These are phyloP conservation scores for Aporrectodea caliginosa DNA, from an alignment of 1,140 invertebrate genomes.

Conservation along the genomic window DNA sequence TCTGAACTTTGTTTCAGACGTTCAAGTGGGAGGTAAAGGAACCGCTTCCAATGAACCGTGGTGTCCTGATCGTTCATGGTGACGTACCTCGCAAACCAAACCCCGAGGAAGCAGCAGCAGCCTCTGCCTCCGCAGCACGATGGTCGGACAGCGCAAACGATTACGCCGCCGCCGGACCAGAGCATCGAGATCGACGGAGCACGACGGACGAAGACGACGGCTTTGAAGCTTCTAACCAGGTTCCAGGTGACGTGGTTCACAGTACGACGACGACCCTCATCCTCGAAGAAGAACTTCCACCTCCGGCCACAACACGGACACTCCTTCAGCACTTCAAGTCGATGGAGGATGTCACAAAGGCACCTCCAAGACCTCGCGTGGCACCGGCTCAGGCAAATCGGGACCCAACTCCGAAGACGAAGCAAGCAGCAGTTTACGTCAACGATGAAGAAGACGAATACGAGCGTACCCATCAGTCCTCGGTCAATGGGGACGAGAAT, in stretches of 20 bases:
- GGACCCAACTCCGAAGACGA: neutral
- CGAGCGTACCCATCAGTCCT: neutral
- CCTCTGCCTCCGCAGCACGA: neutral
- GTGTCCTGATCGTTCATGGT: conserved; percentile 9
- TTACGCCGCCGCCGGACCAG: neutral
- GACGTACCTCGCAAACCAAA: conserved; percentile 6
- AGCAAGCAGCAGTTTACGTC: neutral
- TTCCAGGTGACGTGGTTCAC: neutral
- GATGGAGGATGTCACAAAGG: conserved; percentile 19
- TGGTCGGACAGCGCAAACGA: neutral
- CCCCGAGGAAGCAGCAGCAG: too few species aligned
- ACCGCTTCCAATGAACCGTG: conserved; percentile 13
- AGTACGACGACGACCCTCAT: neutral
- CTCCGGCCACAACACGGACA: conserved; percentile 2
- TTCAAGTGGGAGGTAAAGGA: conserved; percentile 25
- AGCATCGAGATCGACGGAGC: neutral
- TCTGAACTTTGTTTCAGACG: conserved; percentile 8
- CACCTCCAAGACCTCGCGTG: neutral
- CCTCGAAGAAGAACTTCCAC: conserved; percentile 21
- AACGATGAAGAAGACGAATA: too few species aligned
- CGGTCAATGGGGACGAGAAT: neutral
- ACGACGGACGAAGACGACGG: neutral
- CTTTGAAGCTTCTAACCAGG: too few species aligned
- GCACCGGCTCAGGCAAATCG: neutral
- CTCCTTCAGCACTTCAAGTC: conserved; percentile 17